Evolutionary conservation across 2,888 invertebrate species (phyloP).

Genomic region (Neoitamus cyanurus): DNA sequence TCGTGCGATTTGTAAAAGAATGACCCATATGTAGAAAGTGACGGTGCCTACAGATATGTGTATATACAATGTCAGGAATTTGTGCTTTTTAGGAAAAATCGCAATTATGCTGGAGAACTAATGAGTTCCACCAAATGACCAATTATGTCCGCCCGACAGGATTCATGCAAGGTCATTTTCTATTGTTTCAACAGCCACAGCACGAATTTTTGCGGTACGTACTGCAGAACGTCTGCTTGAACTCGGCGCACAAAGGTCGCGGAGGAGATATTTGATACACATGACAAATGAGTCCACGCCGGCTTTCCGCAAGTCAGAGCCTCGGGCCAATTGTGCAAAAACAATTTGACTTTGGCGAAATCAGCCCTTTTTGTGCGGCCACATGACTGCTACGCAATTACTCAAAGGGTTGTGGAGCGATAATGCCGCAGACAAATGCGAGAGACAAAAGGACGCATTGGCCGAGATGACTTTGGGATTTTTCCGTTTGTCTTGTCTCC

Average conservation of each 20-base stretch:
- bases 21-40: too few relatives aligned
- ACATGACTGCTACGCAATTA: neutral
- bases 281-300: slow-evolving; percentile 11
- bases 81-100: neutral
- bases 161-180: neutral
- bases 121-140: neutral
- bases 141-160: neutral
- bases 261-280: slow-evolving; percentile 29
- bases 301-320: slow-evolving; percentile 23
- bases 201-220: neutral
- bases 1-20: too few relatives aligned
- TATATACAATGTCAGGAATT: neutral
- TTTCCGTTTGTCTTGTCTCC: neutral
- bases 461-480: neutral
- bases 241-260: neutral
- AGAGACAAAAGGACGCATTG: slow-evolving; percentile 5
- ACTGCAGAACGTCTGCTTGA: neutral
- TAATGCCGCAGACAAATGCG: neutral
- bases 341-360: neutral
- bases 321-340: neutral
- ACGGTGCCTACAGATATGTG: too few relatives aligned
- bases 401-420: slow-evolving; percentile 6
- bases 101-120: neutral
- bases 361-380: neutral
- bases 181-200: neutral